A percentile compares a stretch with the other conserved stretches of the same genome.
Evolutionary conservation across 2,113 vertebrate species (phyloP).

Genomic region (Rostratula benghalensis): DNA sequence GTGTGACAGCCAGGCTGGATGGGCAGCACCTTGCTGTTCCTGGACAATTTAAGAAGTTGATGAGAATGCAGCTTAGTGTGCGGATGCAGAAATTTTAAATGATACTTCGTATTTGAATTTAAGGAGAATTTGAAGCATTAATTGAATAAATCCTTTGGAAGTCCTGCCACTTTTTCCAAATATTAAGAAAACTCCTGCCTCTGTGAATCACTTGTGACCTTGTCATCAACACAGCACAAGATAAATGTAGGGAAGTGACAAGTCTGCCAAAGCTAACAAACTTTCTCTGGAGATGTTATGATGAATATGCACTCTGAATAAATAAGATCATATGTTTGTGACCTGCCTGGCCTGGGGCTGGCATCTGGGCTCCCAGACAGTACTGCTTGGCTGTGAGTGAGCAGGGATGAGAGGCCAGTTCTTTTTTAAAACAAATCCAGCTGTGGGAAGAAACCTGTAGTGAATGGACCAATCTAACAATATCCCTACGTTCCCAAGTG

Average conservation of each 20-base stretch:
- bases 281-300: background rate
- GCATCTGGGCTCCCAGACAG: background rate
- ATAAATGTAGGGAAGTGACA: background rate
- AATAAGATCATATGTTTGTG: background rate
- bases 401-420: background rate
- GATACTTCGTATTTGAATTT: background rate
- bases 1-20: background rate
- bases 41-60: background rate
- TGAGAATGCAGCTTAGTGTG: background rate
- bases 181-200: background rate
- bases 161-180: background rate
- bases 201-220: background rate
- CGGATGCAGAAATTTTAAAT: background rate
- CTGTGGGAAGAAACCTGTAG: background rate
- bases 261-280: background rate
- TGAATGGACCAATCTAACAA: accelerated
- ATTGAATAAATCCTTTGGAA: background rate
- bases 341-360: background rate
- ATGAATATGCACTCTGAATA: background rate
- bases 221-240: background rate
- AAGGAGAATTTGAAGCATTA: background rate
- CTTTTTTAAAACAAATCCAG: background rate
- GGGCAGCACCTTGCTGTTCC: background rate
- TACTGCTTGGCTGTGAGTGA: accelerated
- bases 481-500: background rate